Conservation (phyloP, 2,113 vertebrate species). For the Rhea pennata region DNA sequence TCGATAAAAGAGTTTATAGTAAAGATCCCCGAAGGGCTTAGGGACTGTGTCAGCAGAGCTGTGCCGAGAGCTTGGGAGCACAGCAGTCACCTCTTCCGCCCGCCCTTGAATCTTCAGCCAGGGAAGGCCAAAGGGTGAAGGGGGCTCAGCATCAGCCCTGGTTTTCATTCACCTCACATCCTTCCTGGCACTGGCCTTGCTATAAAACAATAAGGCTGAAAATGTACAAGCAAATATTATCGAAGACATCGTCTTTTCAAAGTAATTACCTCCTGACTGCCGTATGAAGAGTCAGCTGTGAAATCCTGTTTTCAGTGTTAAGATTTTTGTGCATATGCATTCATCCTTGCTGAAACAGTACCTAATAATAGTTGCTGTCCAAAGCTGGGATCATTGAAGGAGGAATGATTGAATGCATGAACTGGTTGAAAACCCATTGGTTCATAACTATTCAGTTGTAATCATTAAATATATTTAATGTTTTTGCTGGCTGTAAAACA, state of each 20-base stretch:
- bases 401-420: not conserved
- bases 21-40: rapidly evolving
- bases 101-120: not conserved
- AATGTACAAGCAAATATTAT: not conserved
- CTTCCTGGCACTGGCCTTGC: not conserved
- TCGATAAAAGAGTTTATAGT: not conserved
- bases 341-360: not conserved
- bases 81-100: not conserved
- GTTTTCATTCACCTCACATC: rapidly evolving
- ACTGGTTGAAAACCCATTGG: not conserved
- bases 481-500: not conserved
- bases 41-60: not conserved
- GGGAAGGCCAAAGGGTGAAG: rapidly evolving
- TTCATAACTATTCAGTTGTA: not conserved
- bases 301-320: not conserved
- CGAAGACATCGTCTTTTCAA: not conserved
- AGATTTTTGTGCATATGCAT: not conserved
- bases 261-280: not conserved
- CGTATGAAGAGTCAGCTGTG: not conserved
- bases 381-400: not conserved
- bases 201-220: not conserved
- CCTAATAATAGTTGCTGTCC: not conserved
- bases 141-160: rapidly evolving
- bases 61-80: rapidly evolving
- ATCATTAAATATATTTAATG: not conserved